Percentiles rank a stretch among this genome's conserved stretches.
Conservation (phyloP, 2,888 invertebrate genomes). For the Sphaerophoria rueppellii region DNA sequence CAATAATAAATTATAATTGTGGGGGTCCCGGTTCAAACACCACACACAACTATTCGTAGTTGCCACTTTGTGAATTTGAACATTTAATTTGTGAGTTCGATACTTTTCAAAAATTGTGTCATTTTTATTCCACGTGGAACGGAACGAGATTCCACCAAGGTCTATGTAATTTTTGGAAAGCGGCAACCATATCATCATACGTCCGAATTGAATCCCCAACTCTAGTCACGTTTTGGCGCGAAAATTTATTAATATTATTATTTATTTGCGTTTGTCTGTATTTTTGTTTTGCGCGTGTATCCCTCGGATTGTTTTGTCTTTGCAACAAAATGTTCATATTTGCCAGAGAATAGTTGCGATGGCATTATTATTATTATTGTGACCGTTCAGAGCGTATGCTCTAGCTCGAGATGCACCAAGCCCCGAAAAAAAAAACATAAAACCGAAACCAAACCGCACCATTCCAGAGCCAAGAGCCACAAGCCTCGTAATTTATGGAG, state of each 20-base stretch:
- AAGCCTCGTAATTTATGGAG: constrained; percentile 59
- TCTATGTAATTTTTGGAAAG: background rate
- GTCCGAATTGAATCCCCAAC: constrained; percentile 49
- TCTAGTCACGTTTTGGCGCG: constrained; percentile 72
- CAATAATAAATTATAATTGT: constrained; percentile 73
- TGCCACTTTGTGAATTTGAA: background rate
- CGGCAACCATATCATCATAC: constrained; percentile 20
- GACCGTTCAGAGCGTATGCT: constrained; percentile 1
- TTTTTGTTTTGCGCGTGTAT: constrained; percentile 28
- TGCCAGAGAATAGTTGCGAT: constrained; percentile 25
- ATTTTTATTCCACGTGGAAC: too few species aligned
- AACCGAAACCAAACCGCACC: background rate
- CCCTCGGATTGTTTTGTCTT: constrained; percentile 68
- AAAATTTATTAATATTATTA: constrained; percentile 73
- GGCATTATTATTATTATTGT: constrained; percentile 4
- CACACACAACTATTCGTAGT: constrained; percentile 3
- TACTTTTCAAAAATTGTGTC: too few species aligned
- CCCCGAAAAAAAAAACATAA: constrained; percentile 18
- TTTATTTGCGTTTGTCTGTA: constrained; percentile 67
- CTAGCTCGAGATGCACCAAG: constrained; percentile 26
- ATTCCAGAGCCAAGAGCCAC: constrained; percentile 11
- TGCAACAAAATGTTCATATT: constrained; percentile 27
- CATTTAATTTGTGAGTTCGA: too few species aligned
- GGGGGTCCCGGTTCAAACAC: constrained; percentile 53
- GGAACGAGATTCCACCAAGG: background rate